Conservation (phyloP, 2,113 vertebrate species). For the Saiga tatarica region DNA sequence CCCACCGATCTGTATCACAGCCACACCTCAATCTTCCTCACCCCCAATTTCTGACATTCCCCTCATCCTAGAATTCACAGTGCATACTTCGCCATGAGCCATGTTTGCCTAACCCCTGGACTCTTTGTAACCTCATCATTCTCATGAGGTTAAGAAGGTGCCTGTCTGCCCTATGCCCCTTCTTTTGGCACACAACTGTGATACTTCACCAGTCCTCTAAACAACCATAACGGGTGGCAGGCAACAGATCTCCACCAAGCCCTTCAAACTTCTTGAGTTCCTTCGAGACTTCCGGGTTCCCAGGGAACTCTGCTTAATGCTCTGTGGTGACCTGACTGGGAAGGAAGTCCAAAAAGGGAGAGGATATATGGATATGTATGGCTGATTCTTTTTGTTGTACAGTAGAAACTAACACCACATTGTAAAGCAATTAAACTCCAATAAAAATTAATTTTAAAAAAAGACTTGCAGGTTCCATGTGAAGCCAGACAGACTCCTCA, state of each 20-base stretch:
- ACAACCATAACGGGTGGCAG: not conserved
- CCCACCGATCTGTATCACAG: not conserved
- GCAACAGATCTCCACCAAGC: not conserved
- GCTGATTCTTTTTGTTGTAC: not conserved
- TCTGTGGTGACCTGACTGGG: not conserved
- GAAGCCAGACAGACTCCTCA: not conserved
- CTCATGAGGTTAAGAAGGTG: no score
- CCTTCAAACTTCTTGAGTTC: not conserved
- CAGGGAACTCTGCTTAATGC: not conserved
- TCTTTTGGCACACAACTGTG: not conserved
- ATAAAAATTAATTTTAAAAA: not conserved
- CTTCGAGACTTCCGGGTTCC: not conserved
- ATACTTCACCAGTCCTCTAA: not conserved
- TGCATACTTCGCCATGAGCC: rapidly evolving
- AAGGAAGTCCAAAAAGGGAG: not conserved
- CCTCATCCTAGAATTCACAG: not conserved
- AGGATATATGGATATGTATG: not conserved
- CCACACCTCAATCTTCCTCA: not conserved
- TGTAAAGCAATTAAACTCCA: not conserved
- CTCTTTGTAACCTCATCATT: not conserved
- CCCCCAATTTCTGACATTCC: not conserved
- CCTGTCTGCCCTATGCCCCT: not conserved
- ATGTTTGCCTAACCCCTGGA: not conserved
- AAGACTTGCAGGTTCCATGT: not conserved
- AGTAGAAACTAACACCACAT: not conserved